Evolutionary conservation across 2,797 vertebrate genomes (phyloP).

Genomic region (Sebastes itinus): DNA sequence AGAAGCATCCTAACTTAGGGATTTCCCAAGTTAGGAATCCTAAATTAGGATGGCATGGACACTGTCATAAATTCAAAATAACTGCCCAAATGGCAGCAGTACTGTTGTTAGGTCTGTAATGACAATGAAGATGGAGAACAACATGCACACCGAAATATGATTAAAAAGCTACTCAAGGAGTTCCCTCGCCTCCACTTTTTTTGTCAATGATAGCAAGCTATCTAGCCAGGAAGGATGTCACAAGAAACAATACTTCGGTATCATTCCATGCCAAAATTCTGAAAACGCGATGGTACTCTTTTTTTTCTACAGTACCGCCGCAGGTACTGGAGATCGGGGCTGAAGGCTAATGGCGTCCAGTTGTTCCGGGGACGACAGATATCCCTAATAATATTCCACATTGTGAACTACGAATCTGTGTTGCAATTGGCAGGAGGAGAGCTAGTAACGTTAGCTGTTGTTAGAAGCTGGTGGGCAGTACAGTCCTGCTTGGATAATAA

Average conservation of each 20-base stretch:
- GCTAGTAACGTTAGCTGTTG: no score
- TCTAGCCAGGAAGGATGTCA: neutral
- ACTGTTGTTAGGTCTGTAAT: neutral
- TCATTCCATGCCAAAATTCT: accelerated
- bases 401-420: no score
- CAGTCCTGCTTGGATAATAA: no score
- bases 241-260: neutral
- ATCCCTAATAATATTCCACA: accelerated
- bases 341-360: no score
- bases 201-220: neutral
- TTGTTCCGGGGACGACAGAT: accelerated
- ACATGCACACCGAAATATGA: neutral
- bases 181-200: neutral
- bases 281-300: neutral
- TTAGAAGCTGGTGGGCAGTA: no score
- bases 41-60: neutral
- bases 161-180: neutral
- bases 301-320: neutral
- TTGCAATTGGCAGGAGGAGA: no score
- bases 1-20: neutral
- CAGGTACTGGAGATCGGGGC: no score
- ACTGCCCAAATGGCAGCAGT: neutral
- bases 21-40: neutral
- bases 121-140: neutral
- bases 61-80: neutral